Base-by-base conservation (phyloP, 1,140 invertebrate species). In the Manduca sexta region DNA sequence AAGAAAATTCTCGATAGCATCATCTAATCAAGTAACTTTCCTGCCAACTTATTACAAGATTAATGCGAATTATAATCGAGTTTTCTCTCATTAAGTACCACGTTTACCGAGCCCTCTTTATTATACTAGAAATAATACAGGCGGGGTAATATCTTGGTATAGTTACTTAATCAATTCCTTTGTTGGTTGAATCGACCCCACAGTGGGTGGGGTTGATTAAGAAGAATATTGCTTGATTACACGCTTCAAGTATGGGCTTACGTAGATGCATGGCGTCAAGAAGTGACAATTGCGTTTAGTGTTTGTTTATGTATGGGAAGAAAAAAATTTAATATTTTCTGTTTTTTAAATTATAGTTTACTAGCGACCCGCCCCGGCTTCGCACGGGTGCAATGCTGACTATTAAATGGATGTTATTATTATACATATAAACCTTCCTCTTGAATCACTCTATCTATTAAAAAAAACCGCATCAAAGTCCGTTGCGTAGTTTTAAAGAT, bases 171-270 rank as follows among this genome's bases (percentile, higher is more conserved):
- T 84, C 78, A 84, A 84, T 84, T 84, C 81, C 70, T 82, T 84
- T 82, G 81, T 84, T 79, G 78, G 74, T 80, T 49, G 80, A 78
- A 75, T 75, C 80, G 77, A 78, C 76, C 80, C 79, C 72, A 68
- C 64, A 54, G 61, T 73, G 81, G 81, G 81, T 79, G 76, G 76
- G 81, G 78, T 76, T 84, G 81, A 84, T 84, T 82, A 84, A 79
- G 81, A 82, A 84, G 78, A 82, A 82, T 84, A 84, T 84, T 84
- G 76, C 77, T 84, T 84, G 81, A 84, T 84, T 84, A 84, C 71
- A 63, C 70, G 65, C 67, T 79, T 81, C 64, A 82, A 80, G 75
- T 80, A 84, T 83, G 66, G 75, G 11, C 50, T 54, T 58, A 61
- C 75, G 49, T 44, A 61, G 75, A 77, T 79, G 52, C 62, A 53